Conservation (phyloP, 2,888 invertebrate genomes). For the Beris morrisii region DNA sequence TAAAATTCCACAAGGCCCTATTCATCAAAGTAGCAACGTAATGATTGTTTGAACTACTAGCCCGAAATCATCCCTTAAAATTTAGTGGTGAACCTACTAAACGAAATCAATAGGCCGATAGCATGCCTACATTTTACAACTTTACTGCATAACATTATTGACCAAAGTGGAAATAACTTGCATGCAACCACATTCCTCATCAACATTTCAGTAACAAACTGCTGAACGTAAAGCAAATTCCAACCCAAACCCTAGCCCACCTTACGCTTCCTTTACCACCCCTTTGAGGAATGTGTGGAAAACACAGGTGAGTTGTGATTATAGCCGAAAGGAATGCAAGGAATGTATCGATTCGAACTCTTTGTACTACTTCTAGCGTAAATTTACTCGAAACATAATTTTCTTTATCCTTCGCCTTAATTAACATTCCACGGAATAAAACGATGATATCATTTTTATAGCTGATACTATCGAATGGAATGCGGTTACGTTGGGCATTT, state of each 20-base stretch:
- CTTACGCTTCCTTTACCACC: background rate
- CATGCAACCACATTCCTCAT: constrained; percentile 20
- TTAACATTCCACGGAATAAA: constrained; percentile 26
- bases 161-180: too few relatives aligned
- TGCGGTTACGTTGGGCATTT: too few relatives aligned
- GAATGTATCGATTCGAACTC: constrained; percentile 31
- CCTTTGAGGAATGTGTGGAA: constrained; percentile 13
- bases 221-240: constrained; percentile 6
- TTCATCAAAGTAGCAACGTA: too few relatives aligned
- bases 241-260: background rate
- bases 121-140: too few relatives aligned
- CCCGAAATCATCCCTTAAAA: too few relatives aligned
- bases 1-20: too few relatives aligned
- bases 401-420: constrained; percentile 6
- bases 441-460: constrained; percentile 13
- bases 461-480: background rate
- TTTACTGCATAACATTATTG: too few relatives aligned
- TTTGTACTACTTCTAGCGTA: background rate
- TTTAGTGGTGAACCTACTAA: too few relatives aligned
- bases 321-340: constrained; percentile 31
- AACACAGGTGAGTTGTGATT: constrained; percentile 16
- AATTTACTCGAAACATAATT: background rate
- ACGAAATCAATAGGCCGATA: too few relatives aligned
- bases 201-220: background rate
- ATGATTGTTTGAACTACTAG: too few relatives aligned